A percentile compares a stretch with the other conserved stretches of the same genome.
These are phyloP conservation scores for Butastur rufipennis DNA, from an alignment of 2,113 vertebrate genomes.

Conservation along the genomic window DNA sequence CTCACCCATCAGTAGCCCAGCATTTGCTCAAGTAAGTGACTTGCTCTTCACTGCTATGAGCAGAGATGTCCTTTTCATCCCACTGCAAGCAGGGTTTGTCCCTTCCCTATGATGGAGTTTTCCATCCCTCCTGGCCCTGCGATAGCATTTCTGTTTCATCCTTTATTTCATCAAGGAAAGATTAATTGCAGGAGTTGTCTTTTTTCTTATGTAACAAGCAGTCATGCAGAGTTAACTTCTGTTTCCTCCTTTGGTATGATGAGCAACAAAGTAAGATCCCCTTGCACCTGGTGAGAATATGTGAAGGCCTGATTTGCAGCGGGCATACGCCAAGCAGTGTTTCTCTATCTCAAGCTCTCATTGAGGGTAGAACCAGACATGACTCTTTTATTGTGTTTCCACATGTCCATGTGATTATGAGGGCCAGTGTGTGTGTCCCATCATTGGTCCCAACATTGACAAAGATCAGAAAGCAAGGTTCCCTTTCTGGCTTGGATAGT, in stretches of 20 bases:
- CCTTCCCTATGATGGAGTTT: not conserved
- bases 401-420: accelerated
- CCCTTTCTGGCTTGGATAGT: not conserved
- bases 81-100: accelerated
- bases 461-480: not conserved
- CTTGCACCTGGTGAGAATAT: not conserved
- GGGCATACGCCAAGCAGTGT: not conserved
- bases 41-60: accelerated
- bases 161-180: not conserved
- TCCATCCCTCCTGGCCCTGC: not conserved
- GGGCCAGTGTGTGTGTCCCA: not conserved
- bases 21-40: conserved; percentile 86
- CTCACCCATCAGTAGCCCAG: conserved; percentile 84
- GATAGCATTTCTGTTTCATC: not conserved
- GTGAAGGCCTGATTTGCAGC: not conserved
- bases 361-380: not conserved
- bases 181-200: not conserved
- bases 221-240: not conserved
- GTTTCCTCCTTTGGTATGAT: not conserved
- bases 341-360: not conserved
- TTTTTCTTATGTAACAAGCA: not conserved
- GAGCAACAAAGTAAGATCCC: not conserved
- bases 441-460: not conserved
- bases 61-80: not conserved
- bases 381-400: not conserved